phyloP scores from a whole-genome alignment of 2,797 vertebrate species.

The Sebastolobus altivelis region DNA sequence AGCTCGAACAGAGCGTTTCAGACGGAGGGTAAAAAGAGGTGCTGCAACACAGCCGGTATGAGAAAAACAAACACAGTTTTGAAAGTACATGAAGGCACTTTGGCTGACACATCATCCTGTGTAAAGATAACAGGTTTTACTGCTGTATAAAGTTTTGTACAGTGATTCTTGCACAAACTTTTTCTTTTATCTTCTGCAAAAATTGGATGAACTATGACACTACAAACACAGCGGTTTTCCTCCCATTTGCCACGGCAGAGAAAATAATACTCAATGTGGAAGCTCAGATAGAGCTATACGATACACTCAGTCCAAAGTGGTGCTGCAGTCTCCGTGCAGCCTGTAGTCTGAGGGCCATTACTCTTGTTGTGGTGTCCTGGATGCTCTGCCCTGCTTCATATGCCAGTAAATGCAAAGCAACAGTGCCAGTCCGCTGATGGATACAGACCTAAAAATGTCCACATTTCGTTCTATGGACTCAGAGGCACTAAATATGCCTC shows the following conservation, averaged over 20 bases:
- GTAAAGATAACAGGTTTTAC: not conserved
- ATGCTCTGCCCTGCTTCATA: constrained; percentile 16
- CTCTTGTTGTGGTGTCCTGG: constrained; percentile 24
- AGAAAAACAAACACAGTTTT: not conserved
- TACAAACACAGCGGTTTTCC: constrained; percentile 24
- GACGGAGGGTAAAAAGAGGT: too few relatives aligned
- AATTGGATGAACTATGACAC: constrained; percentile 1
- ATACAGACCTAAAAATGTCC: constrained; percentile 13
- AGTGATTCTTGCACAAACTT: not conserved
- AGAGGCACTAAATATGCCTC: not conserved
- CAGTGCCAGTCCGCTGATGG: not conserved
- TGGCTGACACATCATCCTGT: not conserved
- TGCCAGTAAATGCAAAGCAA: constrained; percentile 26
- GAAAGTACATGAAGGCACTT: not conserved
- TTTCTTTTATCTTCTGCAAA: too few relatives aligned
- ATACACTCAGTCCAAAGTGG: constrained; percentile 25
- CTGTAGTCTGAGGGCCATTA: constrained; percentile 39
- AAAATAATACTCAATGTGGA: constrained; percentile 32
- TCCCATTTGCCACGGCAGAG: constrained; percentile 26
- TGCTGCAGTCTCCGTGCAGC: constrained; percentile 22
- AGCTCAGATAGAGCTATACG: constrained; percentile 37
- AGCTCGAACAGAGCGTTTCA: too few relatives aligned
- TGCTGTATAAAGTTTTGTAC: not conserved
- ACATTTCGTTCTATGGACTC: constrained; percentile 6
- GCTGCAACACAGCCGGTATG: too few relatives aligned